Base-by-base conservation (phyloP, 2,888 invertebrate species). In the Clusia tigrina region DNA sequence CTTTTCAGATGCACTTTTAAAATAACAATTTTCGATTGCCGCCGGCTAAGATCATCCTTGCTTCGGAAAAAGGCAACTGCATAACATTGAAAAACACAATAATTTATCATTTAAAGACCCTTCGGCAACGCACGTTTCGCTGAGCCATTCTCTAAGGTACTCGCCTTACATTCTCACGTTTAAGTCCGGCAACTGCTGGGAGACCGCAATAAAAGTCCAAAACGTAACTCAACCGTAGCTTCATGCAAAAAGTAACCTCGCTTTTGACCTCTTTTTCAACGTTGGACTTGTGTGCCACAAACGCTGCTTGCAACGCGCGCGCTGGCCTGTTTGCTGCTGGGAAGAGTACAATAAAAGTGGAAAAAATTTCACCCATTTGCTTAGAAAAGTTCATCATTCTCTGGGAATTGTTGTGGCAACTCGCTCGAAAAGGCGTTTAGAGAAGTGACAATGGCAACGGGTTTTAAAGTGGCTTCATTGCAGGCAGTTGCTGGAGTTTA, bases 51-150 rank as follows among this genome's bases (percentile, higher is more conserved):
- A 10, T 6, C 42, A 42, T 42, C 42, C 42, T 42, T 42, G 42
- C 32, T 32, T 32, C 12, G 5, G 32, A n/a, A n/a, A n/a, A 42
- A n/a, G n/a, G n/a, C 42, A 2, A 48, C 48, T 42, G 5, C 48
- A 48, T 18, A 22, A 18, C 48, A 48, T 48, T 18, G 48, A 17
- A n/a, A n/a, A n/a, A n/a, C 48, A 42, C 3, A 18, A 22, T 15
- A 48, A 48, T 6, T 48, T 48, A 18, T 2, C 5, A 22, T 6
- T 3, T 20, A 15, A 54, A 60, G 64, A 67, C 71, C 77, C 77
- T 69, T 70, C 67, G 63, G 74, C 74, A 51, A 68, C 77, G 77
- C 74, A 74, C 74, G 74, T 74, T 74, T 69, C 20, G 3, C 18
- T 48, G 18, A 9, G 6, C 6, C 12, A 9, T 32, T 12, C 20